Base-by-base conservation (phyloP, 1,140 invertebrate genomes). In the Drosophila melanica region DNA sequence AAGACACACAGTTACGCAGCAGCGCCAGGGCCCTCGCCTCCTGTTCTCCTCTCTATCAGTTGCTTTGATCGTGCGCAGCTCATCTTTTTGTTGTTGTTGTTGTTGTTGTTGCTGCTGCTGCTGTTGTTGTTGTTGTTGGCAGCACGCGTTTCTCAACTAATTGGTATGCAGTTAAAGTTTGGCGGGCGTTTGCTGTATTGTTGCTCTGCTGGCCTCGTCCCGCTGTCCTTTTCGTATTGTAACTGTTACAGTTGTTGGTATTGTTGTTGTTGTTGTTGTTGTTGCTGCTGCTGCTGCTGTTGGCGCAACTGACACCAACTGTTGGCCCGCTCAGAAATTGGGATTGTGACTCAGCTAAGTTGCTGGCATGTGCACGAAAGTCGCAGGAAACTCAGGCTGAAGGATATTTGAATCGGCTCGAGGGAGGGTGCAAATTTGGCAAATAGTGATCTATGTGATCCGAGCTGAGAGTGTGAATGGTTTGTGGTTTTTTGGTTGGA, bases 111-210 rank as follows among this genome's bases (percentile, higher is more conserved):
- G 72, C 9, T 58, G 58, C 33, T 65, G 53, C 47, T 75, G 51
- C 16, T 69, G 59, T 39, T 84, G 68, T 45, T 76, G 65, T 72
- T 75, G 70, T 64, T 76, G 84, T 73, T 75, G 58, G 77, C 82
- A 90, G 85, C 85, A 90, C 85, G 85, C 85, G 85, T 90, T 90
- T 73, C 77, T 75, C 85, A 79, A 90, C 85, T 90, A 90, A 90
- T 90, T 90, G 85, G 85, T 90, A 85, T 89, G 80, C 80, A 85
- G 85, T 79, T 84, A 67, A 74, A 76, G 69, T 81, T 90, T 85
- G 77, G 85, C 85, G 85, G 84, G 84, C 79, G 79, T 79, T 82
- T 71, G 68, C 60, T 80, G 75, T 41, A 11, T 48, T 42, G 37
- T 63, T 45, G 62, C 41, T 44, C 23, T 23, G 27, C 62, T 16